A percentile compares a stretch with the other conserved stretches of the same genome.
These are phyloP conservation scores for Calosoma granatense DNA, from an alignment of 1,140 invertebrate species.

Conservation along the genomic window DNA sequence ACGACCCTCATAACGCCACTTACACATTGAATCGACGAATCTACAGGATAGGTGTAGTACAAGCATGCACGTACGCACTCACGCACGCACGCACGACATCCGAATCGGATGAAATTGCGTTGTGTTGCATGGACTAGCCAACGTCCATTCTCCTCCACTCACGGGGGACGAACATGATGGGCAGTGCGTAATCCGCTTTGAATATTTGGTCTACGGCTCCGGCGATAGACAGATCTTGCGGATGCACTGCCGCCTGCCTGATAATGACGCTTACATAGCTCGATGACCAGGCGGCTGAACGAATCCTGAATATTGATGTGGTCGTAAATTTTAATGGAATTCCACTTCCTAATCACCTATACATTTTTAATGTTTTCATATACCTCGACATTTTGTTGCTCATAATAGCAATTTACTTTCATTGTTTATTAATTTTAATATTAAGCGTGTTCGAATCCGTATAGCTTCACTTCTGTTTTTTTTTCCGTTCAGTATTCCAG, in stretches of 20 bases:
- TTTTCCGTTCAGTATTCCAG: no score
- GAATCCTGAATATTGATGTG: conserved; percentile 2
- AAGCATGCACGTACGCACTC: no score
- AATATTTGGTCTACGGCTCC: background rate
- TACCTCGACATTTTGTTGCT: background rate
- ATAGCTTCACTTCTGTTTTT: no score
- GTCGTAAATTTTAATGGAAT: conserved; percentile 8
- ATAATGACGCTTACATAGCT: background rate
- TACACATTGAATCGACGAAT: background rate
- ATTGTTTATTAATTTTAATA: background rate
- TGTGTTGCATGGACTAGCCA: background rate
- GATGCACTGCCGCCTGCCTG: background rate
- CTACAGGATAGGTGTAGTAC: no score
- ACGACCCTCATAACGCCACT: no score
- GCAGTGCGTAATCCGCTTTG: background rate
- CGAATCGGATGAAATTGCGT: no score
- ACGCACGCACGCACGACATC: no score
- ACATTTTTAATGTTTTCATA: conserved; percentile 3
- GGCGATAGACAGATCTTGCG: background rate
- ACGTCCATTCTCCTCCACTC: no score
- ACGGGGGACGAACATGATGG: background rate
- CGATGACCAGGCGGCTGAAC: background rate
- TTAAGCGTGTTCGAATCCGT: no score
- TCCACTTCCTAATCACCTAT: background rate
- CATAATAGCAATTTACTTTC: background rate